Percentiles rank a stretch among this genome's conserved stretches.
These are phyloP conservation scores for Tarsius wallacei DNA, from an alignment of 2,797 vertebrate genomes.

Conservation along the genomic window DNA sequence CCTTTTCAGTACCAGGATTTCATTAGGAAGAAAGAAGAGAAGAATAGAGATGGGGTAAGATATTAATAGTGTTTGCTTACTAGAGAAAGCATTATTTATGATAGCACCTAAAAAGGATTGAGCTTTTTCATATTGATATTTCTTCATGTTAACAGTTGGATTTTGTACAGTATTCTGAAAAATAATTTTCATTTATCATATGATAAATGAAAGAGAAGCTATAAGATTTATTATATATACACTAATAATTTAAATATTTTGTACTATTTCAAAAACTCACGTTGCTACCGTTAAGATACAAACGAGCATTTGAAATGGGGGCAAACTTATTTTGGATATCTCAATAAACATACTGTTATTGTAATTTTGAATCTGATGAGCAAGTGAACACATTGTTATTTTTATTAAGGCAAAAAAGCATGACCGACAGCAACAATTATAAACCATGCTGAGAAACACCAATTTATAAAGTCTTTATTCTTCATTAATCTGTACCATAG, in stretches of 20 bases:
- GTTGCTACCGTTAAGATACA: neutral
- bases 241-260: neutral
- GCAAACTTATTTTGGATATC: conserved; percentile 1
- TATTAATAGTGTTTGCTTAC: neutral
- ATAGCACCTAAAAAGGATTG: neutral
- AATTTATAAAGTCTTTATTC: neutral
- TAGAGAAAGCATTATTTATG: neutral
- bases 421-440: neutral
- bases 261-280: neutral
- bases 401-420: conserved; percentile 6
- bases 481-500: neutral
- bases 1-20: neutral
- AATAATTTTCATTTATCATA: too few species aligned
- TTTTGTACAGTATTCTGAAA: neutral
- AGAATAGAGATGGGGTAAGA: neutral
- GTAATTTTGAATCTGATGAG: conserved; percentile 37
- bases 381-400: neutral
- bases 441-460: neutral
- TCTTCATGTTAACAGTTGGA: conserved; percentile 3
- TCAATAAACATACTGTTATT: neutral
- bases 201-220: neutral
- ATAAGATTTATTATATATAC: neutral
- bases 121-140: neutral
- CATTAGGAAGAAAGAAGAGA: neutral
- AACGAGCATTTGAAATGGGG: conserved; percentile 47